These are phyloP conservation scores for Alligator mississippiensis DNA, from an alignment of 2,113 vertebrate genomes.

Conservation along the genomic window DNA sequence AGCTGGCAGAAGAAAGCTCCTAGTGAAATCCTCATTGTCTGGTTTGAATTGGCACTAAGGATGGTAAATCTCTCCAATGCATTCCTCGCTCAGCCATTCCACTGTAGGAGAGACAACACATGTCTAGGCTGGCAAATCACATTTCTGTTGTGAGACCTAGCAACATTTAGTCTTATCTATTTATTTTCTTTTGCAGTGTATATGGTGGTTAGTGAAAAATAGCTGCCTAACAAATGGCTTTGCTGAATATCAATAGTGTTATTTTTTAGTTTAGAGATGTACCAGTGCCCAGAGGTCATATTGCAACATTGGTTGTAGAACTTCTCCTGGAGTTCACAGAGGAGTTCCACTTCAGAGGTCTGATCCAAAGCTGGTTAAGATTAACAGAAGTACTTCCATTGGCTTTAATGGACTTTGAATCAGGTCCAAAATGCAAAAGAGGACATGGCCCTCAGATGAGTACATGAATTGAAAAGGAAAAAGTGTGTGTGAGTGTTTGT, in stretches of 20 bases:
- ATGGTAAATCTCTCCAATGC: not conserved
- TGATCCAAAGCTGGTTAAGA: not conserved
- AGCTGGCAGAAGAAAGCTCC: not conserved
- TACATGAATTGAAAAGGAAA: not conserved
- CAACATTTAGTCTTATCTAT: not conserved
- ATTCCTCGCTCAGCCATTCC: not conserved
- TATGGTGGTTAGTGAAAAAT: not conserved
- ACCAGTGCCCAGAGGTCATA: not conserved
- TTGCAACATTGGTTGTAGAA: not conserved
- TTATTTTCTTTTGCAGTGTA: not conserved
- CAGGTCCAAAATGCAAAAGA: not conserved
- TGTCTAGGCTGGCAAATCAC: not conserved
- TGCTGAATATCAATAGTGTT: not conserved
- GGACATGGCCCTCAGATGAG: not conserved
- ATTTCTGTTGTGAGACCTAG: not conserved
- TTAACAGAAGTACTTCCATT: not conserved
- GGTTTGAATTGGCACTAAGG: not conserved
- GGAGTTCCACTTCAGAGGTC: not conserved
- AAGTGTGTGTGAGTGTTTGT: not conserved
- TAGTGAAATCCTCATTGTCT: not conserved
- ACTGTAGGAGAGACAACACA: fast-evolving
- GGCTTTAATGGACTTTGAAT: not conserved
- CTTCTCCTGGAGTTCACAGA: not conserved
- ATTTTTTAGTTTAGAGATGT: not conserved
- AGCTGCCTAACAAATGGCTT: not conserved